Base-by-base conservation (phyloP, 2,888 invertebrate species). In the Embidobia sp. region DNA sequence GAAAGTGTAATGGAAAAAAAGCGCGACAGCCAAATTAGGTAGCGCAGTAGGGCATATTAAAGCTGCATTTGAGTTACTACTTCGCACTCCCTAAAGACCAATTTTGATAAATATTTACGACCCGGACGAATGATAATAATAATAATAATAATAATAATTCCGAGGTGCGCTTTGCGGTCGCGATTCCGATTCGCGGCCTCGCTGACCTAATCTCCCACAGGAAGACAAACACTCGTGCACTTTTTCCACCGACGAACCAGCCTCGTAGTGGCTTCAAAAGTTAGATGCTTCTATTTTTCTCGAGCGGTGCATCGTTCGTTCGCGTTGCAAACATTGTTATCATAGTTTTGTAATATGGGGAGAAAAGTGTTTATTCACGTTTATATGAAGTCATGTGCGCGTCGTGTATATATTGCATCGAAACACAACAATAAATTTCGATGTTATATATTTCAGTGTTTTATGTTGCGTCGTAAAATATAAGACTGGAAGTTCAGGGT, bases 51-150 rank as follows among this genome's bases (percentile, higher is more conserved):
- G 61, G 18, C 26, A 22, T 16, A 42, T 59, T 70, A 57, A 69
- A 63, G 27, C 27, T 18, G 35, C 26, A 70, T 42, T 42, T 11
- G 44, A 44, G 19, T 11, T 6, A 15, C 40, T 18, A n/a, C 31
- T 49, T 31, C 33, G 46, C 67, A 22, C 48, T 79, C 79, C 80
- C 80, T 44, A 53, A 67, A 79, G 84, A 77, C 80, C 79, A 82
- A 86, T 84, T 81, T 85, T 85, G 84, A 86, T 85, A 37, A 37
- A 37, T 37, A 37, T 37, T 33, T 37, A 86, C 6, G 3, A n/a
- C 16, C 8, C 35, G 29, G 10, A 16, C 18, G 26, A 26, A 33
- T 49, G 35, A 48, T 48, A 46, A 64, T 57, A 75, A 49, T 49
- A 37, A 55, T n/a, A n/a, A n/a, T n/a, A n/a, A n/a, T n/a, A n/a